A percentile compares a stretch with the other conserved stretches of the same genome.
Conservation (phyloP, 2,888 invertebrate species). For the Limenitis camilla region DNA sequence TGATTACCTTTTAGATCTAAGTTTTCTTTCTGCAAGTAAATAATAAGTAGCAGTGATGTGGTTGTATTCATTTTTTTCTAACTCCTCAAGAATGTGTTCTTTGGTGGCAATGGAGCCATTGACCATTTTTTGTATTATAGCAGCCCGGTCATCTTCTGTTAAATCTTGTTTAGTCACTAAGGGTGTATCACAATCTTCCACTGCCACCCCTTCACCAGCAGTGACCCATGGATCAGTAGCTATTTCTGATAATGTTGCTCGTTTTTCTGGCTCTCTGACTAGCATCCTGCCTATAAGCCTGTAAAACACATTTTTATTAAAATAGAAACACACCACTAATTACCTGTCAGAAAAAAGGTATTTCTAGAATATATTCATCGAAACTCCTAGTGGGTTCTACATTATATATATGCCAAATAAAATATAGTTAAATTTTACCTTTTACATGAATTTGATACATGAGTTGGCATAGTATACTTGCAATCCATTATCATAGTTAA, state of each 20-base stretch:
- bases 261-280: constrained; percentile 92
- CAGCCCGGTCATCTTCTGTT: constrained; percentile 91
- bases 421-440: constrained; percentile 61
- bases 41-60: constrained; percentile 99
- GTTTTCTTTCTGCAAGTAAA: constrained; percentile 93
- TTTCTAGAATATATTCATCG: too few species aligned
- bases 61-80: constrained; percentile 97
- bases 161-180: constrained; percentile 92
- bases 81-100: constrained; percentile 93
- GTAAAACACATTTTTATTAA: constrained; percentile 10
- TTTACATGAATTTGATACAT: constrained; percentile 90
- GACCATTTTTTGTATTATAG: constrained; percentile 96
- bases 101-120: constrained; percentile 95
- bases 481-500: constrained; percentile 99
- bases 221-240: constrained; percentile 89
- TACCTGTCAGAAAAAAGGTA: too few species aligned
- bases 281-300: constrained; percentile 95
- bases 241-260: constrained; percentile 92
- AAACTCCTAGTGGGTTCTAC: too few species aligned
- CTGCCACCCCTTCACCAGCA: constrained; percentile 66
- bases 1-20: constrained; percentile 81
- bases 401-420: too few species aligned
- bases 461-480: constrained; percentile 93
- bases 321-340: neutral
- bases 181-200: constrained; percentile 80